Conservation (phyloP, 1,140 invertebrate genomes). For the Leptoteleia sp. region DNA sequence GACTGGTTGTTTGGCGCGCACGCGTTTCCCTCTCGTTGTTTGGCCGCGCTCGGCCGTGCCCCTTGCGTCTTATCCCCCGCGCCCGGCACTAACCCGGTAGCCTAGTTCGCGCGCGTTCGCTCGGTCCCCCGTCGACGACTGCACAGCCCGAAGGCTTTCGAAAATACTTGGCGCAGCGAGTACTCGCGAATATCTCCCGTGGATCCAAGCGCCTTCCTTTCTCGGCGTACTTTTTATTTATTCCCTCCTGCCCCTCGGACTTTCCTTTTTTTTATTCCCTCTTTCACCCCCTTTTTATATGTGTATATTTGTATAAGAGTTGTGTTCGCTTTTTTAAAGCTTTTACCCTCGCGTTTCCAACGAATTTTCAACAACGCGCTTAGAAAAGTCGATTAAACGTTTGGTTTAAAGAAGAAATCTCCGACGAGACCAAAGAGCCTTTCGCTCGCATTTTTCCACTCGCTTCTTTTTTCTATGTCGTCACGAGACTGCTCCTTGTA, state of each 20-base stretch:
- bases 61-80: slow-evolving; percentile 3
- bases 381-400: slow-evolving; percentile 41
- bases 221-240: slow-evolving; percentile 10
- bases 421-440: too few species aligned
- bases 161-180: slow-evolving; percentile 72
- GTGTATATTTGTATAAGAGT: too few species aligned
- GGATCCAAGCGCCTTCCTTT: background rate
- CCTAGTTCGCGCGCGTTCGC: slow-evolving; percentile 47
- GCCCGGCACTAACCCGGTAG: slow-evolving; percentile 54
- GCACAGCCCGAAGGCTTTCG: slow-evolving; percentile 71
- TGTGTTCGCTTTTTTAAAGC: slow-evolving; percentile 34
- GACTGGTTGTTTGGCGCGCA: slow-evolving; percentile 10
- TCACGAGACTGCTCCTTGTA: too few species aligned
- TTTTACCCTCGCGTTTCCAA: slow-evolving; percentile 30
- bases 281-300: too few species aligned
- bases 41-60: slow-evolving; percentile 4
- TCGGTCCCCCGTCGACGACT: slow-evolving; percentile 23
- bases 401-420: slow-evolving; percentile 35
- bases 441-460: too few species aligned
- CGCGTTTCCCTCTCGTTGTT: slow-evolving; percentile 32
- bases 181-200: slow-evolving; percentile 31
- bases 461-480: too few species aligned
- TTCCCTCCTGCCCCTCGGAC: background rate
- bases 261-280: slow-evolving; percentile 4
- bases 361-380: slow-evolving; percentile 32